phyloP scores from a whole-genome alignment of 2,888 invertebrate genomes.

The Charanyca ferruginea region DNA sequence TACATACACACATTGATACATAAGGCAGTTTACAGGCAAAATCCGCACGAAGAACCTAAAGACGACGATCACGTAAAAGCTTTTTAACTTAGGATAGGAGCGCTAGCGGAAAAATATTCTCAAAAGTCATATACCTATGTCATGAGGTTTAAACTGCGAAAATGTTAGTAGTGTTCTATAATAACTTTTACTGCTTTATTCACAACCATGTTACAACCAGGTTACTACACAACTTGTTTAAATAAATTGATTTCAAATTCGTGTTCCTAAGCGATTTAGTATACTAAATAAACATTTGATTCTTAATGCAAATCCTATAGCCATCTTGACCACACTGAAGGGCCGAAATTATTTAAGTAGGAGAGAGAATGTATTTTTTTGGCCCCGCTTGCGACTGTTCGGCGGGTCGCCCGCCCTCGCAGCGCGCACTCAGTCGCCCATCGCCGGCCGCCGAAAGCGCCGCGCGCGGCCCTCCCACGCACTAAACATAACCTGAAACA shows the following conservation, averaged over 20 bases:
- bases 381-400: conserved; percentile 38
- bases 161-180: too few relatives aligned
- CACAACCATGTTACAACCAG: too few relatives aligned
- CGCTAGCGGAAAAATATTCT: conserved; percentile 3
- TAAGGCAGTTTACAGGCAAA: conserved; percentile 29
- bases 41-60: conserved; percentile 15
- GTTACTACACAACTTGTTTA: background rate
- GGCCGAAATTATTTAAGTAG: conserved; percentile 57
- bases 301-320: conserved; percentile 43
- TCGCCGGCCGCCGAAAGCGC: conserved; percentile 82
- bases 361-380: conserved; percentile 65
- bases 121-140: too few relatives aligned
- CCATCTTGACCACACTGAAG: conserved; percentile 48
- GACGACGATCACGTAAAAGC: conserved; percentile 36
- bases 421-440: conserved; percentile 81
- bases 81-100: conserved; percentile 16
- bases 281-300: conserved; percentile 38
- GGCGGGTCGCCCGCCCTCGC: conserved; percentile 79
- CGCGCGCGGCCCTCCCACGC: conserved; percentile 77
- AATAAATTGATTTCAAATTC: background rate
- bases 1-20: background rate
- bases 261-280: conserved; percentile 6
- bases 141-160: too few relatives aligned
- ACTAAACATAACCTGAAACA: conserved; percentile 84
- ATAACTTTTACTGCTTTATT: too few relatives aligned